Evolutionary conservation across 2,113 vertebrate genomes (phyloP).

Genomic region (Lamprotornis superbus): DNA sequence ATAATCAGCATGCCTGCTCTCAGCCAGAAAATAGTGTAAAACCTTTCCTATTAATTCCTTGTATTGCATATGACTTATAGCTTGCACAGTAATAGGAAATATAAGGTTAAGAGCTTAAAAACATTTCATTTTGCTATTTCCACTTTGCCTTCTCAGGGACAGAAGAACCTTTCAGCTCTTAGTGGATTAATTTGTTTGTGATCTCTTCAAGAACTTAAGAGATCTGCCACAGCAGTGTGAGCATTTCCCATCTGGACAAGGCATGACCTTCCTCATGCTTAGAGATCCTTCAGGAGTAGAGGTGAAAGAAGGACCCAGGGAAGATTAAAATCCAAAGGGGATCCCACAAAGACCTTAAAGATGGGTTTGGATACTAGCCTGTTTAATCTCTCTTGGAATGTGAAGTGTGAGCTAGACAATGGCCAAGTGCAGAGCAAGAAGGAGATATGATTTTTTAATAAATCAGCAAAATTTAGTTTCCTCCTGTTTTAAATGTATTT

Average conservation of each 20-base stretch:
- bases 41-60: background rate
- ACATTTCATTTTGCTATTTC: background rate
- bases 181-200: background rate
- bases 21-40: background rate
- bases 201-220: fast-evolving
- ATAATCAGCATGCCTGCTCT: background rate
- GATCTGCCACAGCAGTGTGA: background rate
- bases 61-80: background rate
- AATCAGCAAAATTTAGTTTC: background rate
- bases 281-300: background rate
- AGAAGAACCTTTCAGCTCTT: background rate
- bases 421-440: background rate
- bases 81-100: background rate
- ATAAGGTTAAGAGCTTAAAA: background rate
- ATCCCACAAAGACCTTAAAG: background rate
- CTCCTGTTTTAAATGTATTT: background rate
- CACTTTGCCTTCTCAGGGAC: background rate
- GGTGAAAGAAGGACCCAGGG: background rate
- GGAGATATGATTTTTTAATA: background rate
- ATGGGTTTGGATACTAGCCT: background rate
- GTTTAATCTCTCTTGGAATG: background rate
- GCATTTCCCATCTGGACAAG: fast-evolving
- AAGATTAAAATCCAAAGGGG: background rate
- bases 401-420: background rate
- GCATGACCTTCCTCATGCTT: background rate